Evolutionary conservation across 2,797 vertebrate species (phyloP), one percentile per base, ranked within the genome.

Genomic region (Brotula barbata): DNA sequence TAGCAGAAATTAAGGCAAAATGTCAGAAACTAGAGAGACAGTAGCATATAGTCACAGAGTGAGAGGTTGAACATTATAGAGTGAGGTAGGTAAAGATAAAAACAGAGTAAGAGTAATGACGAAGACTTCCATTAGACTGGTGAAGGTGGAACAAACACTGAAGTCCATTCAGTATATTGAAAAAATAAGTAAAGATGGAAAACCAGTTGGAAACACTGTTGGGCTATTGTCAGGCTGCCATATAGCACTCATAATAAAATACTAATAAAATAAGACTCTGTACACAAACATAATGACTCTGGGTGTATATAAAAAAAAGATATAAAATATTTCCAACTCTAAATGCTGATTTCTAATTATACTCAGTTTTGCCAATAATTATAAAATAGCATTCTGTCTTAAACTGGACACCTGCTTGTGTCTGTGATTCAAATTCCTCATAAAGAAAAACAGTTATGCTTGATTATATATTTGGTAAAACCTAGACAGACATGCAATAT

Each of bases 41-140:
- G 68, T 61, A 68, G 71, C 67, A 81, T 75, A 62, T 75, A 73
- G 61, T 84, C 77, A 85, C 68, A 83, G 58, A 76, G 20, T 25
- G 33, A 54, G 21, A 25, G 20, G 39, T n/a, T 15, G 14, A 39
- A 15, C 13, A 7, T 39, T 39, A n/a, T 6, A 7, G 14, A 39
- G 37, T 78, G 88, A 90, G 85, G 87, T 89, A 90, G 86, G 85
- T 77, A 70, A 68, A 81, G 76, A 82, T 84, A 43, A 70, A 75
- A 63, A 83, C 65, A 81, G 67, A 75, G 41, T 53, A 71, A 71
- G 68, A 77, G 74, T 70, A 84, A 73, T 43, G 40, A 77, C 56
- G 52, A 75, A 41, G 48, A 40, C 34, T 48, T 59, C 31, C 46
- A 43, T 21, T 39, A 53, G 25, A 47, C 34, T 28, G 45, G 21